A percentile compares a stretch with the other conserved stretches of the same genome.
These are phyloP conservation scores for Saccostrea glomerata DNA, from an alignment of 1,140 invertebrate genomes.

Conservation along the genomic window DNA sequence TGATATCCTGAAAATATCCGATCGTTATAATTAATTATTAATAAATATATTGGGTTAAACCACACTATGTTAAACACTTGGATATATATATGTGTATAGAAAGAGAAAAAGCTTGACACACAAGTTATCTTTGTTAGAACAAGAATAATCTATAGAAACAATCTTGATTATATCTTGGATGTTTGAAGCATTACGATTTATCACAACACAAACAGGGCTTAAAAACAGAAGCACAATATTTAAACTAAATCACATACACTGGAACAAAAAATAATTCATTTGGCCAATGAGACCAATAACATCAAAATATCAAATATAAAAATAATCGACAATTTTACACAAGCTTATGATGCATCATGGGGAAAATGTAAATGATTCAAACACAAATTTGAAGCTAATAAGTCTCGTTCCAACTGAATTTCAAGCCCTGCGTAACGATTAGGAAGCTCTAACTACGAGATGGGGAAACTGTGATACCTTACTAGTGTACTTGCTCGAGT, in stretches of 20 bases:
- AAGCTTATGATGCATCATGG: constrained; percentile 23
- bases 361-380: constrained; percentile 35
- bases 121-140: constrained; percentile 30
- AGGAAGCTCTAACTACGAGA: constrained; percentile 58
- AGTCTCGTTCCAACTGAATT: constrained; percentile 44
- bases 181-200: constrained; percentile 23
- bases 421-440: constrained; percentile 53
- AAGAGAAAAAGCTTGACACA: constrained; percentile 27
- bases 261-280: not conserved
- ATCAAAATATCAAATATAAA: not conserved
- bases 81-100: constrained; percentile 20
- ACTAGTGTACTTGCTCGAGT: constrained; percentile 60
- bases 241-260: constrained; percentile 16
- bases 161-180: constrained; percentile 29
- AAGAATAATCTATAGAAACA: constrained; percentile 23
- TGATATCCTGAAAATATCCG: constrained; percentile 7
- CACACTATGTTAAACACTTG: constrained; percentile 33
- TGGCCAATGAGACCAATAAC: constrained; percentile 26
- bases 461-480: constrained; percentile 55
- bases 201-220: constrained; percentile 33
- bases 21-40: not conserved
- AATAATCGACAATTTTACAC: constrained; percentile 3
- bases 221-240: constrained; percentile 36
- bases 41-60: constrained; percentile 15
- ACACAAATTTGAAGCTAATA: constrained; percentile 38